These are phyloP conservation scores for Cinara cedri DNA, from an alignment of 2,888 invertebrate species.

Conservation along the genomic window DNA sequence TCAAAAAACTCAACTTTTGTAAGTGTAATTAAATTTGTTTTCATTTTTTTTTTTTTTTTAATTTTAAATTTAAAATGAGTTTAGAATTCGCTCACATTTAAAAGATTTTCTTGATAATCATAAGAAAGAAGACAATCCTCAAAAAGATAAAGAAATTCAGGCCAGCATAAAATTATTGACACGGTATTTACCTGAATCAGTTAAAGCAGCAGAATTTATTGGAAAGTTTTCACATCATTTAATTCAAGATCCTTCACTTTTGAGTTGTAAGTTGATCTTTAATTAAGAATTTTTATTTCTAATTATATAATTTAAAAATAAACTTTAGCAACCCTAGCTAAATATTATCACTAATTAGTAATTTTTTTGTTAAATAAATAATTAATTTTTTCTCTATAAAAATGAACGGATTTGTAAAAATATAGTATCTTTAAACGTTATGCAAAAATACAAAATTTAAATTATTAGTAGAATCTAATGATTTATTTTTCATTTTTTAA, in stretches of 20 bases:
- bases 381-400: too few species aligned
- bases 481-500: constrained; percentile 18
- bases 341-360: not conserved
- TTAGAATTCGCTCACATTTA: constrained; percentile 78
- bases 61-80: constrained; percentile 1
- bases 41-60: constrained; percentile 9
- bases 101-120: constrained; percentile 87
- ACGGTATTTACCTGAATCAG: constrained; percentile 88
- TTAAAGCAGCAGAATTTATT: constrained; percentile 87
- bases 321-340: not conserved
- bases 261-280: constrained; percentile 58
- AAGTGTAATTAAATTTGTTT: constrained; percentile 60
- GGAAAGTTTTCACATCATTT: constrained; percentile 82
- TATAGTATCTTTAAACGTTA: too few species aligned
- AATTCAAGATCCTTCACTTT: constrained; percentile 66
- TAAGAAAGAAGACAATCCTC: constrained; percentile 71
- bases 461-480: too few species aligned
- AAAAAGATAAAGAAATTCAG: constrained; percentile 76
- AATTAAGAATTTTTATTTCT: not conserved
- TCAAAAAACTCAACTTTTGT: constrained; percentile 86
- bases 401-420: too few species aligned
- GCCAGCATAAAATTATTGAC: constrained; percentile 61
- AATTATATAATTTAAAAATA: not conserved
- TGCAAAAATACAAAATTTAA: too few species aligned
- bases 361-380: too few species aligned